Base-by-base conservation (phyloP, 2,888 invertebrate genomes). In the Lepeophtheirus nordmannii region DNA sequence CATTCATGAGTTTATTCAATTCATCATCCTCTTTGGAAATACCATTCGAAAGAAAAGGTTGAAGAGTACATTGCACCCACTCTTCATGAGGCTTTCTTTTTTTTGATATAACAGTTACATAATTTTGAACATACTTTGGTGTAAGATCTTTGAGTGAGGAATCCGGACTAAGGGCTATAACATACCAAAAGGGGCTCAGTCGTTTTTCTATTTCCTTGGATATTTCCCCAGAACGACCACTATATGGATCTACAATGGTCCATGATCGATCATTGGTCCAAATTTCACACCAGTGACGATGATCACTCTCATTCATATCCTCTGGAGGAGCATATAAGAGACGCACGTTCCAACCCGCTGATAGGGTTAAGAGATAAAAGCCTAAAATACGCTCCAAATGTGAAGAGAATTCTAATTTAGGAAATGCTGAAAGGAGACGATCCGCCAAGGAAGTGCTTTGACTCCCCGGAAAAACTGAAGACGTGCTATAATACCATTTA, bases 21-120 rank as follows among this genome's bases (percentile, higher is more conserved):
- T 63, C 46, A 11, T 63, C 20, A 23, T 63, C 53, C 30, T 63
- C 63, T n/a, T 53, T 14, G 8, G 53, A 46, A 3, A 17, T 5
- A 17, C 17, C n/a, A 46, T 17, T 46, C 2, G 53, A 46, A 14
- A 46, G 53, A 46, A n/a, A 46, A 46, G 53, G 53, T 8, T 8
- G 14, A 14, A 46, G 17, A 5, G 53, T 46, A 5, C 53, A 3
- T 17, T 46, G 53, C 8, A 46, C 17, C 53, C 53, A 46, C 8
- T 46, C 53, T 8, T 46, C 53, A 17, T 46, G 53, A n/a, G 53
- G 53, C 8, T 46, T 46, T 17, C 53, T 46, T 17, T 46, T 46
- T 46, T 46, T 46, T 1, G 53, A 46, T 14, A 46, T 5, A 8
- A 1, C 5, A 8, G 53, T 46, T 17, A 46, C 53, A 17, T 46